phyloP scores from a whole-genome alignment of 1,140 invertebrate species.

The Ceratitis capitata region DNA sequence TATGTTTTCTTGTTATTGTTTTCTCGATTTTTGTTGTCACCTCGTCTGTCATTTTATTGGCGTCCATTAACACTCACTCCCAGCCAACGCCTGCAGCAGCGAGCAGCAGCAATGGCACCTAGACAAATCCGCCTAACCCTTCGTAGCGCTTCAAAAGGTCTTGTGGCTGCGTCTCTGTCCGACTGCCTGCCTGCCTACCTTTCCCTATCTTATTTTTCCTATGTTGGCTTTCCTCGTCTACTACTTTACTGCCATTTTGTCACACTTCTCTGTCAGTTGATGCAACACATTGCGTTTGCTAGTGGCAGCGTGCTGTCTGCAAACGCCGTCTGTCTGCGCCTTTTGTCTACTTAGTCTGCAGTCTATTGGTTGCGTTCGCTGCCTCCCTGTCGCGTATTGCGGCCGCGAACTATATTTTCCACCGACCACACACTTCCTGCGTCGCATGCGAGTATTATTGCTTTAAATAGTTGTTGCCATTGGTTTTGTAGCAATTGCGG shows the following conservation, averaged over 20 bases:
- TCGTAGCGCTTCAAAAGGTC: no score
- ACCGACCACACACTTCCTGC: background rate
- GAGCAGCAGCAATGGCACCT: background rate
- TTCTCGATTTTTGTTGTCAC: background rate
- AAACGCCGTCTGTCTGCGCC: background rate
- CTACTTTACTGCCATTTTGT: background rate
- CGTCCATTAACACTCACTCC: slow-evolving; percentile 4
- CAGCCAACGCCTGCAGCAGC: background rate
- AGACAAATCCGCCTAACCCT: background rate
- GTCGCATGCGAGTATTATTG: background rate
- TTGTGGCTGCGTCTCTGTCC: no score
- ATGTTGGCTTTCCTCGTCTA: background rate
- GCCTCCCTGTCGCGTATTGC: background rate
- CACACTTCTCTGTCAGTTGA: background rate
- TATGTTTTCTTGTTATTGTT: background rate
- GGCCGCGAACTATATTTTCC: background rate
- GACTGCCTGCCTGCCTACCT: background rate
- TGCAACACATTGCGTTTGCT: background rate
- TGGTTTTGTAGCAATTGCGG: background rate
- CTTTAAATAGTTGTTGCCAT: no score
- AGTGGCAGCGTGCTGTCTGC: background rate
- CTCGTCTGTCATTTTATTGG: slow-evolving; percentile 30
- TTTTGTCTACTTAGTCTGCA: background rate
- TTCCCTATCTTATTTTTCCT: background rate
- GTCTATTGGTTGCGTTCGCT: background rate